These are phyloP conservation scores for Spermophilus dauricus DNA, from an alignment of 2,113 vertebrate species.

Conservation along the genomic window DNA sequence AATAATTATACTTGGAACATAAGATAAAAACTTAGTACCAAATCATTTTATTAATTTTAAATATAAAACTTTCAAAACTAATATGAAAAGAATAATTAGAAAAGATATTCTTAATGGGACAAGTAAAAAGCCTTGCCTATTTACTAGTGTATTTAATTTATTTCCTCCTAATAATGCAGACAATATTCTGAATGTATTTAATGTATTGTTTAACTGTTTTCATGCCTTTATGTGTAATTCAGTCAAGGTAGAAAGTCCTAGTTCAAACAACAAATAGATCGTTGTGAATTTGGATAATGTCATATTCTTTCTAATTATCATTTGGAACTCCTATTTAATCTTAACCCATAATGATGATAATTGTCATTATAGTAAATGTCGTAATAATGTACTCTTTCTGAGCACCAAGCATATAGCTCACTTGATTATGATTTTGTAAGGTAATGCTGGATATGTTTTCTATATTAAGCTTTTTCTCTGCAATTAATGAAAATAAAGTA, in stretches of 20 bases:
- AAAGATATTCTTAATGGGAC: neutral
- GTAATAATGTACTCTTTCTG: neutral
- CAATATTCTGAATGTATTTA: too few species aligned
- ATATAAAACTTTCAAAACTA: neutral
- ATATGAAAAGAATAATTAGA: neutral
- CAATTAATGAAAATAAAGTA: neutral
- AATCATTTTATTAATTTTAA: neutral
- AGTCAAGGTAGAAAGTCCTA: neutral
- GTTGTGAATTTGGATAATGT: neutral
- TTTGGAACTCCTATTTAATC: neutral
- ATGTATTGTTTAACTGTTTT: neutral
- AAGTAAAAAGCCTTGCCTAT: neutral
- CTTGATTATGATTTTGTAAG: neutral
- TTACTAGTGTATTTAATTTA: neutral
- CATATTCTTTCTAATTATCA: neutral
- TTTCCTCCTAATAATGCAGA: too few species aligned
- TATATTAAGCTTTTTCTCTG: neutral
- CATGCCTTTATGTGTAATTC: neutral
- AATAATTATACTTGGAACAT: neutral
- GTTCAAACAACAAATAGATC: neutral
- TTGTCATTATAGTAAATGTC: neutral
- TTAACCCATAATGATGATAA: neutral
- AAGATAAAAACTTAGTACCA: neutral
- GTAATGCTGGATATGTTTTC: neutral
- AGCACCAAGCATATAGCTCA: neutral